Evolutionary conservation across 2,113 vertebrate species (phyloP).

Genomic region (Alligator mississippiensis): DNA sequence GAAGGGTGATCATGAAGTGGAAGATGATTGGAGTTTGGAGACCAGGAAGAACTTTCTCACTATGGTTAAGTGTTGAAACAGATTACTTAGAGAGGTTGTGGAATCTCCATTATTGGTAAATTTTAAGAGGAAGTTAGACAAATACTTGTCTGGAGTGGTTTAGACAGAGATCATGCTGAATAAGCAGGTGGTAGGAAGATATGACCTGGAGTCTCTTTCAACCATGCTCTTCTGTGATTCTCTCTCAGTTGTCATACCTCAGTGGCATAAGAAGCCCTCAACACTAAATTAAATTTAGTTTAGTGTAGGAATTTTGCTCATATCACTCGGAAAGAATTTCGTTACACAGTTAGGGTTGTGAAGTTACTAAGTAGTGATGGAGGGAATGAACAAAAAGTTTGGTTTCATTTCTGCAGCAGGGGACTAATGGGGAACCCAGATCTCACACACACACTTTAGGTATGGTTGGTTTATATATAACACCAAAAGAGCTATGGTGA

Average conservation of each 20-base stretch:
- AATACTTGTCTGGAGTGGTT: too few species aligned
- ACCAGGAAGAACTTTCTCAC: too few species aligned
- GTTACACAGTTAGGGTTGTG: not conserved
- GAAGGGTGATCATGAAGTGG: too few species aligned
- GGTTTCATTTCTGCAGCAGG: not conserved
- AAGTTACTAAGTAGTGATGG: not conserved
- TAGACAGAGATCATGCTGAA: too few species aligned
- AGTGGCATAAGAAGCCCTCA: not conserved
- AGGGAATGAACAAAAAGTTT: not conserved
- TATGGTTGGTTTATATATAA: not conserved
- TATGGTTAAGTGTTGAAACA: too few species aligned
- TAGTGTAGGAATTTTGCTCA: not conserved
- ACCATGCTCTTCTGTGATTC: too few species aligned
- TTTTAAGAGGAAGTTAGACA: too few species aligned
- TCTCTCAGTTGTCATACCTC: not conserved
- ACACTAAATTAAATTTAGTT: not conserved
- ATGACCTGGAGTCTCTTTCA: too few species aligned
- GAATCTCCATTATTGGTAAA: too few species aligned
- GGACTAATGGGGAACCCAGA: not conserved
- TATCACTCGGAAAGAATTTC: not conserved
- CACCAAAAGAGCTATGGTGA: not conserved
- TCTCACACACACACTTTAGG: not conserved
- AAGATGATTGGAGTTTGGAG: too few species aligned
- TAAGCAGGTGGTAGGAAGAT: too few species aligned
- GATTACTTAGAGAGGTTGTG: too few species aligned